Conservation (phyloP, 2,113 vertebrate genomes). For the Vulpes vulpes region DNA sequence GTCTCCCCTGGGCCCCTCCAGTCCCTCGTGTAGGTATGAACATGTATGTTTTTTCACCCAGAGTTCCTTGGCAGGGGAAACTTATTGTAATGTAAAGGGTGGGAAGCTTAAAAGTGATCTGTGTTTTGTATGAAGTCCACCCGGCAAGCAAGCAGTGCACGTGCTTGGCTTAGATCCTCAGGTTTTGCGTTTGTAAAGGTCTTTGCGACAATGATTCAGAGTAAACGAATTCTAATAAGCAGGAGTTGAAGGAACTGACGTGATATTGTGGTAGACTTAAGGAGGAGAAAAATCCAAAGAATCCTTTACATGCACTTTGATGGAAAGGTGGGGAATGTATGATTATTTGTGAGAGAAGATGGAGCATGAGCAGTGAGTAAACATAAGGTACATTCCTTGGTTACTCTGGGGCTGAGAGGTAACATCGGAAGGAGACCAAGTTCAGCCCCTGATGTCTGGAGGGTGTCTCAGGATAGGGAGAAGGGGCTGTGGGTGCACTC, state of each 20-base stretch:
- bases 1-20: not conserved
- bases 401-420: not conserved
- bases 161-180: not conserved
- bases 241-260: not conserved
- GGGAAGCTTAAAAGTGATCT: not conserved
- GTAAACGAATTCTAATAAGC: not conserved
- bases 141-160: not conserved
- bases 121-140: not conserved
- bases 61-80: not conserved
- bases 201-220: not conserved
- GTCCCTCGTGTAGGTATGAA: not conserved
- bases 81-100: not conserved
- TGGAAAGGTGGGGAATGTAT: not conserved
- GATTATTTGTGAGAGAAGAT: not conserved
- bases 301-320: not conserved
- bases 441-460: not conserved
- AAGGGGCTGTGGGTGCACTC: not conserved
- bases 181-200: not conserved
- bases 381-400: not conserved
- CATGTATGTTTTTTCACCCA: not conserved
- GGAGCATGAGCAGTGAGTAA: accelerated
- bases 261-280: too few relatives aligned
- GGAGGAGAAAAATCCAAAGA: not conserved
- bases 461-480: not conserved
- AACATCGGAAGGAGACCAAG: not conserved